Percentiles rank a stretch among this genome's conserved stretches.
Evolutionary conservation across 2,113 vertebrate genomes (phyloP).

Genomic region (Nipponia nippon): DNA sequence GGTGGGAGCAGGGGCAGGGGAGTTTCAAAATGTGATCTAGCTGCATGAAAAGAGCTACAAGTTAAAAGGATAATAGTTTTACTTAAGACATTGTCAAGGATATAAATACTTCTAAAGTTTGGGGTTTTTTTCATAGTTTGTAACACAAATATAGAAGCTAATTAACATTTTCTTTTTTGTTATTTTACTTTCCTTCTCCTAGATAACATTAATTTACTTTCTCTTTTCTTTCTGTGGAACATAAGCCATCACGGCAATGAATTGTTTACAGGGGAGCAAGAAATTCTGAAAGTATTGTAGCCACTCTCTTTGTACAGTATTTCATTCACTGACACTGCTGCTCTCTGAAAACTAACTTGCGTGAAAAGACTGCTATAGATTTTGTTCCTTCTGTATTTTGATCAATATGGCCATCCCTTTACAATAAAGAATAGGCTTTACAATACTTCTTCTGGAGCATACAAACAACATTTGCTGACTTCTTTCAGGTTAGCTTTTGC

Average conservation of each 20-base stretch:
- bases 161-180: background rate
- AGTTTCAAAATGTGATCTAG: background rate
- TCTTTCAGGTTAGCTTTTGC: background rate
- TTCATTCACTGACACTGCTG: background rate
- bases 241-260: background rate
- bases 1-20: background rate
- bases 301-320: background rate
- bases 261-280: background rate
- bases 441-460: background rate
- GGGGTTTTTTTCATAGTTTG: fast-evolving
- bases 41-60: background rate
- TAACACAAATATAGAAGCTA: background rate
- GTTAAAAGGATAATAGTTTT: background rate
- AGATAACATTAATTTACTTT: background rate
- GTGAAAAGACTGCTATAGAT: background rate
- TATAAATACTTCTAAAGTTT: background rate
- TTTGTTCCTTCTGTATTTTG: background rate
- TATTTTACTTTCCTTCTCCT: background rate
- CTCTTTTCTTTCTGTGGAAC: background rate
- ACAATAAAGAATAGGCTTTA: background rate
- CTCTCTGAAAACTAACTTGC: background rate
- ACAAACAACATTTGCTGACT: background rate
- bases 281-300: background rate
- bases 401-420: background rate
- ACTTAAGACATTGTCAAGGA: background rate